Conservation (phyloP, 2,113 vertebrate species). For the Lichenostomus cassidix region DNA sequence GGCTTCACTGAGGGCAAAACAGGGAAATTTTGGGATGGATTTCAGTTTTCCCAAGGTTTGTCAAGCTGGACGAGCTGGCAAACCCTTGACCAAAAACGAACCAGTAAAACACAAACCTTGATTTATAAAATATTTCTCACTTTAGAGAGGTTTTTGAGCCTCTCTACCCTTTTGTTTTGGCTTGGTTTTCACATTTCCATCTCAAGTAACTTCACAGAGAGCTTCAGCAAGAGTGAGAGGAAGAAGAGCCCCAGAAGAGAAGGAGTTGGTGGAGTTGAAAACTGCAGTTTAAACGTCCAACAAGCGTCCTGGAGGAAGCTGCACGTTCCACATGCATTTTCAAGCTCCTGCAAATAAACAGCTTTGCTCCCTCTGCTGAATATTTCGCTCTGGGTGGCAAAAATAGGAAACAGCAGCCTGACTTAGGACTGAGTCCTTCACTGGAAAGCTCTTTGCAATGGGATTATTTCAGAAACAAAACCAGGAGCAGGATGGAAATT, state of each 20-base stretch:
- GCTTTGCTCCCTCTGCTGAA: background rate
- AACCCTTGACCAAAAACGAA: background rate
- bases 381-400: background rate
- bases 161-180: background rate
- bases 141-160: background rate
- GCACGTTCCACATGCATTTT: background rate
- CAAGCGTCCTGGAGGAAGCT: background rate
- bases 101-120: too few species aligned
- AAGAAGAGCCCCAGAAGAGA: background rate
- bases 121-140: background rate
- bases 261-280: background rate
- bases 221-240: background rate
- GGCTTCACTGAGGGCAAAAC: background rate
- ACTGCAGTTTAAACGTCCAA: background rate
- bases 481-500: background rate
- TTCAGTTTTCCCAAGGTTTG: background rate
- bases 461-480: background rate
- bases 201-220: background rate
- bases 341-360: background rate
- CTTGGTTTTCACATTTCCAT: background rate
- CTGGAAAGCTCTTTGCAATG: background rate
- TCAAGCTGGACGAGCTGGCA: background rate
- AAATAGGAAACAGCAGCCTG: background rate
- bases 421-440: background rate
- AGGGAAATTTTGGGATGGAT: background rate